phyloP scores from a whole-genome alignment of 2,797 vertebrate species.

The Dipus sagitta region DNA sequence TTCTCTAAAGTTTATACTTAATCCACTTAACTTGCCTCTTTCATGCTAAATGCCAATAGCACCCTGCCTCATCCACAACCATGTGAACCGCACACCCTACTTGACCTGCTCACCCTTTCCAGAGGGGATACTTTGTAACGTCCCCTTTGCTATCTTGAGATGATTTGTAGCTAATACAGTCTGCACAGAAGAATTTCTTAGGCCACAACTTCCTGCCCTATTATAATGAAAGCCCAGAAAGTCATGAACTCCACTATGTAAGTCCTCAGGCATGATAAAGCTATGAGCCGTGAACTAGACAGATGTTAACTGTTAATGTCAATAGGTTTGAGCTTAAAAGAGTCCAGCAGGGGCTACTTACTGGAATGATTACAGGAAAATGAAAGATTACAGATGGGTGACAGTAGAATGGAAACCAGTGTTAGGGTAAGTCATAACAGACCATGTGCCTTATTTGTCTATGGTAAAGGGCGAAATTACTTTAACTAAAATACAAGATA shows the following conservation, averaged over 20 bases:
- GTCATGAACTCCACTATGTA: conserved; percentile 30
- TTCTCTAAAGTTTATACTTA: conserved; percentile 48
- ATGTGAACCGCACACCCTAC: background rate
- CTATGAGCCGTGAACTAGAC: background rate
- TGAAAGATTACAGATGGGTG: background rate
- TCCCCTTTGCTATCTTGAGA: conserved; percentile 45
- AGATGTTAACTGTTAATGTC: background rate
- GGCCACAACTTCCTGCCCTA: conserved; percentile 4
- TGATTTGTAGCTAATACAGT: background rate
- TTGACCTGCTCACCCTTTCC: conserved; percentile 18
- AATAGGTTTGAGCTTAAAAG: conserved; percentile 43
- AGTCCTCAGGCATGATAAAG: conserved; percentile 45
- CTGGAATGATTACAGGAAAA: conserved; percentile 7
- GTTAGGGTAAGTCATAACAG: background rate
- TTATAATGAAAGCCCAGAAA: conserved; percentile 12
- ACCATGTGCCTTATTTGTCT: conserved; percentile 4
- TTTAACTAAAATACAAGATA: conserved; percentile 9
- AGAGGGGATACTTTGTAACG: conserved; percentile 12
- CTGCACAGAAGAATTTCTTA: conserved; percentile 29
- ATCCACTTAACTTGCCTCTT: conserved; percentile 36
- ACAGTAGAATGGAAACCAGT: background rate
- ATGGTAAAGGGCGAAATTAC: conserved; percentile 26
- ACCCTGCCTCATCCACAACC: background rate
- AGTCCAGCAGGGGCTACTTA: conserved; percentile 4
- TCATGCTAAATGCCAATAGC: conserved; percentile 27